phyloP scores from a whole-genome alignment of 2,113 vertebrate genomes.

The Malurus melanocephalus region DNA sequence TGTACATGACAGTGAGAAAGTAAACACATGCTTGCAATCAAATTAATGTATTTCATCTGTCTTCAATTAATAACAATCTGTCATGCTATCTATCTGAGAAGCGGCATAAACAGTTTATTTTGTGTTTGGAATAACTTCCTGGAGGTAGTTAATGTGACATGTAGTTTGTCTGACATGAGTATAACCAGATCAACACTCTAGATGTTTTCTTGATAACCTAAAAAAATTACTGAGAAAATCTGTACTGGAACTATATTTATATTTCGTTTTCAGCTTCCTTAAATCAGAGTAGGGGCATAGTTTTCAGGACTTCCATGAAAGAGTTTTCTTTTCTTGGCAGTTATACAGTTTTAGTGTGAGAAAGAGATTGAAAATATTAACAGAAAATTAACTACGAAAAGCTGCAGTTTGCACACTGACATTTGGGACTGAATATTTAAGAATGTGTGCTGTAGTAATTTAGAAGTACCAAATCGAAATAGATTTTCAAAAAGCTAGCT shows the following conservation, averaged over 20 bases:
- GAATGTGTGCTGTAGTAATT: background rate
- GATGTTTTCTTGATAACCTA: slow-evolving; percentile 95
- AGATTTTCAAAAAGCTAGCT: background rate
- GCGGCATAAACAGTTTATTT: slow-evolving; percentile 97
- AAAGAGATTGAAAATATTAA: slow-evolving; percentile 35
- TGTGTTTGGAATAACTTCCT: slow-evolving; percentile 98
- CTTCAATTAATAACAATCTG: slow-evolving; percentile 89
- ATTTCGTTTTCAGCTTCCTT: slow-evolving; percentile 65
- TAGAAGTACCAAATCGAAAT: background rate
- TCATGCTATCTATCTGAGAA: slow-evolving; percentile 89
- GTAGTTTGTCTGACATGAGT: slow-evolving; percentile 91
- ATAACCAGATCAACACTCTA: slow-evolving; percentile 92
- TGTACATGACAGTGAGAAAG: slow-evolving; percentile 81
- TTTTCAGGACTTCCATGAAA: slow-evolving; percentile 49
- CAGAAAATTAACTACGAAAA: slow-evolving; percentile 4
- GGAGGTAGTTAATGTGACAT: slow-evolving; percentile 91
- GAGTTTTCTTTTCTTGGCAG: slow-evolving; percentile 52
- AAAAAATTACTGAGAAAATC: slow-evolving; percentile 79
- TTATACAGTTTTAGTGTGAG: slow-evolving; percentile 25
- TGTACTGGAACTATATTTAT: slow-evolving; percentile 68
- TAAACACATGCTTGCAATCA: slow-evolving; percentile 89
- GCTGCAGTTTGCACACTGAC: background rate
- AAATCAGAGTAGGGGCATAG: slow-evolving; percentile 41
- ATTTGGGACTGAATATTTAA: background rate
- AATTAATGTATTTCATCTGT: slow-evolving; percentile 90